phyloP scores from a whole-genome alignment of 2,113 vertebrate species.

The Clupea harengus region DNA sequence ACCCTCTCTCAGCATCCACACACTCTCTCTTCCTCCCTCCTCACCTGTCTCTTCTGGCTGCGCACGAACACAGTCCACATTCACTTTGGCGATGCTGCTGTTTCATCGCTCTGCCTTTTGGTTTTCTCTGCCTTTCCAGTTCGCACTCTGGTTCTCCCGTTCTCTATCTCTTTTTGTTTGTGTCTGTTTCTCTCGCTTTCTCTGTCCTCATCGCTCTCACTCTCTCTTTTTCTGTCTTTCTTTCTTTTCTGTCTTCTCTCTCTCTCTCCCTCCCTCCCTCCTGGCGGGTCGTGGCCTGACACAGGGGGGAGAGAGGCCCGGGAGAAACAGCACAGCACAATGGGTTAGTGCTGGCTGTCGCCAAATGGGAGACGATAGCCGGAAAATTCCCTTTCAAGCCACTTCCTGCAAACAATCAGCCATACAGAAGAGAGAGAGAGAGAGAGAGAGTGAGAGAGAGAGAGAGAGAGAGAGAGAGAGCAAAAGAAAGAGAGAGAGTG shows the following conservation, averaged over 20 bases:
- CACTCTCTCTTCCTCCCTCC: no score
- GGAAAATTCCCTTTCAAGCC: slow-evolving; percentile 68
- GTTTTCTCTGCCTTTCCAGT: no score
- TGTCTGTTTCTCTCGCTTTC: slow-evolving; percentile 20
- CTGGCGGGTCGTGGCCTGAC: not conserved
- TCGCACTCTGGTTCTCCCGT: not conserved
- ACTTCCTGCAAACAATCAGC: slow-evolving; percentile 51
- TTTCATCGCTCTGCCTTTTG: no score
- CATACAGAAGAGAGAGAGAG: not conserved
- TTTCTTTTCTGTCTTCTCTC: not conserved
- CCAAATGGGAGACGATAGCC: slow-evolving; percentile 70
- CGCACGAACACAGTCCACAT: no score
- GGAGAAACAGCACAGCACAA: slow-evolving; percentile 64
- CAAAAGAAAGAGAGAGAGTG: slow-evolving; percentile 6
- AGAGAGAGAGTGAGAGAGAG: slow-evolving; percentile 28
- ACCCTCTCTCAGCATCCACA: no score
- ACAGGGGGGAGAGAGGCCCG: slow-evolving; percentile 46
- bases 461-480: not conserved
- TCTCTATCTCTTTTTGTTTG: slow-evolving; percentile 27
- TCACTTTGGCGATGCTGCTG: no score
- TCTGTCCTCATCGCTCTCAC: not conserved
- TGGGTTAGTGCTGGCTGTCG: slow-evolving; percentile 61
- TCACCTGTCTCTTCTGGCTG: no score
- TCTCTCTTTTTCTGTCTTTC: not conserved
- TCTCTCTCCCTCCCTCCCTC: not conserved